Evolutionary conservation across 2,888 invertebrate genomes (phyloP).

Genomic region (Watsonalla binaria): DNA sequence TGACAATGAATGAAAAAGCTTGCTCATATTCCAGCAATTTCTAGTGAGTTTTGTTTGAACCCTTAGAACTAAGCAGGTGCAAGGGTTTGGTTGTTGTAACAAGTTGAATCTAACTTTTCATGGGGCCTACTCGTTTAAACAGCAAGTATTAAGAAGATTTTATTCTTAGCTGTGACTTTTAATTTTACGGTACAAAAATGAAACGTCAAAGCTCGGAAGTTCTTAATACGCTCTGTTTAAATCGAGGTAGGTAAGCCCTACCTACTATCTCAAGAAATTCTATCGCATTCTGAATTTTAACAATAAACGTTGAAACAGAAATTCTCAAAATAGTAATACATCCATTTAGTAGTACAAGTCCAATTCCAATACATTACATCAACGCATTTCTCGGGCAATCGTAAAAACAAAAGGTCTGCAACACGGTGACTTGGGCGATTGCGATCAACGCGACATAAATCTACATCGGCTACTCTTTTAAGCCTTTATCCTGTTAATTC

Average conservation of each 20-base stretch:
- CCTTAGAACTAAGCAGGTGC: too few relatives aligned
- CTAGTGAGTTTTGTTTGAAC: too few relatives aligned
- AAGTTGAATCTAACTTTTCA: too few relatives aligned
- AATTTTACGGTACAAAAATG: too few relatives aligned
- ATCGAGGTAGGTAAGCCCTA: too few relatives aligned
- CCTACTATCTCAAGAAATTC: too few relatives aligned
- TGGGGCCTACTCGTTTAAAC: too few relatives aligned
- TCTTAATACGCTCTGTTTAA: too few relatives aligned
- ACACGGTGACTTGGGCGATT: conserved; percentile 70
- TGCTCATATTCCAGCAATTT: conserved; percentile 33
- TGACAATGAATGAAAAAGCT: conserved; percentile 67
- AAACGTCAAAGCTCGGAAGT: too few relatives aligned
- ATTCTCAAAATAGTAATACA: conserved; percentile 8
- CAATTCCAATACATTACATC: conserved; percentile 37
- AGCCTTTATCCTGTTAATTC: conserved; percentile 78
- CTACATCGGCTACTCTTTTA: conserved; percentile 77
- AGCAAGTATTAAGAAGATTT: too few relatives aligned
- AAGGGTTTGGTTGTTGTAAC: too few relatives aligned
- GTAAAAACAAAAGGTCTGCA: conserved; percentile 59
- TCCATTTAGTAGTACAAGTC: conserved; percentile 18
- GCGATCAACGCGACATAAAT: conserved; percentile 76
- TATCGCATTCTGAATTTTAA: neutral
- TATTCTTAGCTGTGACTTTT: too few relatives aligned
- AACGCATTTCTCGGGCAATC: conserved; percentile 44
- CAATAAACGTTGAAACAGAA: neutral